Evolutionary conservation across 2,888 invertebrate species (phyloP).

Genomic region (Tetragnatha montana): DNA sequence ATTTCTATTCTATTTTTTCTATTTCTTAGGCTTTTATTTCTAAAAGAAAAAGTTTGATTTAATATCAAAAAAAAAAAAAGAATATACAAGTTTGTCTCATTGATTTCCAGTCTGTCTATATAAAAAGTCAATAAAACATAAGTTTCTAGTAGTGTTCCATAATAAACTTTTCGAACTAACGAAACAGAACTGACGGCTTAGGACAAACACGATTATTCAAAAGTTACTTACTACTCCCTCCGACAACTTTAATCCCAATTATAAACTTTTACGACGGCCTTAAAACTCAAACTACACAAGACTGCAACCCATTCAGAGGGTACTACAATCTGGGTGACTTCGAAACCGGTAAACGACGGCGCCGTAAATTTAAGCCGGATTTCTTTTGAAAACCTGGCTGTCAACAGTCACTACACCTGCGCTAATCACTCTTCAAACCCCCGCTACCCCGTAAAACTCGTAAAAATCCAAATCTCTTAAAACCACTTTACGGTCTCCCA

Average conservation of each 20-base stretch:
- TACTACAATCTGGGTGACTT: neutral
- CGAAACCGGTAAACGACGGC: conserved; percentile 14
- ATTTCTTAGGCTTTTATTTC: no score
- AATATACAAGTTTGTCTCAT: no score
- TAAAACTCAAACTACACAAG: neutral
- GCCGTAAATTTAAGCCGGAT: conserved; percentile 2
- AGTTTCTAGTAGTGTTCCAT: no score
- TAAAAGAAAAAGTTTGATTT: no score
- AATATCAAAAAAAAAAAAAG: no score
- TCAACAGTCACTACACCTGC: conserved; percentile 21
- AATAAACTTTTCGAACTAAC: no score
- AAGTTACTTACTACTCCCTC: no score
- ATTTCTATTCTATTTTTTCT: no score
- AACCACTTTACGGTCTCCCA: conserved; percentile 47
- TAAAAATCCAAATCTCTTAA: conserved; percentile 59
- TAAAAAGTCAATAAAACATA: no score
- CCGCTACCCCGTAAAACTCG: conserved; percentile 27
- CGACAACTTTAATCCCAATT: neutral
- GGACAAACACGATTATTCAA: no score
- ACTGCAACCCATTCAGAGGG: neutral
- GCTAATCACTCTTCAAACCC: conserved; percentile 42
- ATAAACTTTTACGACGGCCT: neutral
- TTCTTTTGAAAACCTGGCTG: conserved; percentile 6
- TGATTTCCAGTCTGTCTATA: no score
- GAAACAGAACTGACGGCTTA: no score